Conservation (phyloP, 2,888 invertebrate genomes). For the Hirtodrosophila duncani region DNA sequence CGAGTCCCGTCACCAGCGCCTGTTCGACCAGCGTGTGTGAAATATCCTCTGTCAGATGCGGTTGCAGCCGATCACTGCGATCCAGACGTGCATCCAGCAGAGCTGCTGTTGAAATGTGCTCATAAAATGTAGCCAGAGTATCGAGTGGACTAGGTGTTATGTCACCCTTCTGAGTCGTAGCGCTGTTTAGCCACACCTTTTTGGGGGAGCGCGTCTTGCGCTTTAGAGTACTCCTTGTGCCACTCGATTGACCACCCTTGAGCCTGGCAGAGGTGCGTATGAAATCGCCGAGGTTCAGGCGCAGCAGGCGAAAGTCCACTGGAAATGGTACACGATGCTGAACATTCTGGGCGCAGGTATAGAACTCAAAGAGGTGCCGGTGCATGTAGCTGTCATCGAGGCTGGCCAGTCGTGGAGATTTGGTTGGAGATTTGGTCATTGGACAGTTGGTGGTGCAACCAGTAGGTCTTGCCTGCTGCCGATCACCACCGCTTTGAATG, state of each 20-base stretch:
- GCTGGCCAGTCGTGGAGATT: conserved; percentile 28
- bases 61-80: conserved; percentile 63
- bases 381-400: conserved; percentile 54
- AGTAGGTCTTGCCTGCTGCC: background rate
- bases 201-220: conserved; percentile 74
- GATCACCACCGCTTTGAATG: conserved; percentile 80
- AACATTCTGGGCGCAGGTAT: conserved; percentile 72
- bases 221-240: conserved; percentile 31
- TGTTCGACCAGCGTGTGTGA: conserved; percentile 73
- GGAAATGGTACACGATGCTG: conserved; percentile 74
- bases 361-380: conserved; percentile 75
- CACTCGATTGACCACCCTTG: conserved; percentile 4
- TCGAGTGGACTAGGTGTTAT: conserved; percentile 74
- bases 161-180: conserved; percentile 41
- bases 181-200: conserved; percentile 67
- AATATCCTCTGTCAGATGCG: conserved; percentile 68
- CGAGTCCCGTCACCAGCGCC: conserved; percentile 67
- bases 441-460: conserved; percentile 9
- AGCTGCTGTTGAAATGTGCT: conserved; percentile 74
- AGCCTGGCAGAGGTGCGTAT: conserved; percentile 47
- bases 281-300: conserved; percentile 69
- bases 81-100: conserved; percentile 60
- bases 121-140: conserved; percentile 78
- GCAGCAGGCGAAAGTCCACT: conserved; percentile 69
- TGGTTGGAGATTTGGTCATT: conserved; percentile 5